phyloP scores from a whole-genome alignment of 2,797 vertebrate genomes.

The Chrysolophus pictus region DNA sequence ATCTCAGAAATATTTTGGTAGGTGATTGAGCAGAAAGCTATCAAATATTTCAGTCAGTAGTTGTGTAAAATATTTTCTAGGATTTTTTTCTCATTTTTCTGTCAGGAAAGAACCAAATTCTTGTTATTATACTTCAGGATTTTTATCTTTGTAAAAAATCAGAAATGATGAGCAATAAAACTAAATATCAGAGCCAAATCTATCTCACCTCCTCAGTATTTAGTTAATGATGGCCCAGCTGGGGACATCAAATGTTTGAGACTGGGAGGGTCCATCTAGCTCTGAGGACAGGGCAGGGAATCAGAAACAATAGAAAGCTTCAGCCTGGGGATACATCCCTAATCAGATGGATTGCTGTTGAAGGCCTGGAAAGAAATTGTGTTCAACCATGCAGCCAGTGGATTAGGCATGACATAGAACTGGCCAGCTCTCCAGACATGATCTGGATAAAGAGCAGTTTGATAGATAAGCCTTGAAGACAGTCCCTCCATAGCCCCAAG shows the following conservation, averaged over 20 bases:
- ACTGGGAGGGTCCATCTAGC: neutral
- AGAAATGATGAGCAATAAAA: neutral
- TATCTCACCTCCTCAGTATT: neutral
- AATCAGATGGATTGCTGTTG: neutral
- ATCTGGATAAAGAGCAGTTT: neutral
- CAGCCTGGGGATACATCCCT: neutral
- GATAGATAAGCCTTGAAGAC: neutral
- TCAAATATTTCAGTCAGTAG: neutral
- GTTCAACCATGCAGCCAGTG: neutral
- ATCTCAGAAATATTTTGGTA: neutral
- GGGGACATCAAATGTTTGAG: accelerated
- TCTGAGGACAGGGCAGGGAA: neutral
- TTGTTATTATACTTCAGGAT: neutral
- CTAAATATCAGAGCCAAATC: neutral
- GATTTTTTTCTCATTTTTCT: neutral
- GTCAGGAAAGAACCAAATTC: neutral
- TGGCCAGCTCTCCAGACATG: neutral
- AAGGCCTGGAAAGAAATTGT: neutral
- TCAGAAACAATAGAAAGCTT: neutral
- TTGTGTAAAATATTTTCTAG: neutral
- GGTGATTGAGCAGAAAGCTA: neutral
- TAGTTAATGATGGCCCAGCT: neutral
- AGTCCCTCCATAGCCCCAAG: neutral
- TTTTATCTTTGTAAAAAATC: neutral
- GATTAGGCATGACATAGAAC: accelerated